phyloP scores from a whole-genome alignment of 92 coral and sea anemone genomes.

The Blastomussa wellsi region DNA sequence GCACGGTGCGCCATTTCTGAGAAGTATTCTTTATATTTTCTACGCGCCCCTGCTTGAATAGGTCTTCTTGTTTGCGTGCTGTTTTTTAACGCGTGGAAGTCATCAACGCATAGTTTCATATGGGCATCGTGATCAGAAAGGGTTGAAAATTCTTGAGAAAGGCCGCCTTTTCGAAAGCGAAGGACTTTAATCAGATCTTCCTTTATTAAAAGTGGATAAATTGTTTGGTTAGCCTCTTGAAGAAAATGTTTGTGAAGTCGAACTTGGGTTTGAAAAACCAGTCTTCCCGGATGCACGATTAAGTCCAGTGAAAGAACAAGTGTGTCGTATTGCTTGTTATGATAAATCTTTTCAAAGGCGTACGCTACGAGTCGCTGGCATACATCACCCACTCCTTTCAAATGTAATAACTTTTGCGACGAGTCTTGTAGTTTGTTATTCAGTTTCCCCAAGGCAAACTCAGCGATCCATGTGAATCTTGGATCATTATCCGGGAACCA shows the following conservation, averaged over 20 bases:
- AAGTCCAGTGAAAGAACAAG: slow-evolving; percentile 47
- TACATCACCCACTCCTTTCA: slow-evolving; percentile 3
- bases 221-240: background rate
- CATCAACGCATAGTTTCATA: slow-evolving; percentile 43
- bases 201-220: background rate
- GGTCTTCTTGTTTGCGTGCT: slow-evolving; percentile 20
- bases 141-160: slow-evolving; percentile 27
- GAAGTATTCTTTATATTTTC: background rate
- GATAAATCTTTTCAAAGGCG: slow-evolving; percentile 47
- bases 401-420: background rate
- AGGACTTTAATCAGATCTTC: background rate
- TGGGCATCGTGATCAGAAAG: slow-evolving; percentile 39
- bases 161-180: slow-evolving; percentile 37
- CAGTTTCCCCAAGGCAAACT: slow-evolving; percentile 65
- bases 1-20: background rate
- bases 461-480: slow-evolving; percentile 62
- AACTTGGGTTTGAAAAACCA: slow-evolving; percentile 54
- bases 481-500: slow-evolving; percentile 55
- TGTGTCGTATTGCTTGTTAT: slow-evolving; percentile 26
- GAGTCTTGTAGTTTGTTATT: slow-evolving; percentile 58
- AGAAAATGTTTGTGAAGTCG: slow-evolving; percentile 30
- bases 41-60: background rate
- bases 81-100: slow-evolving; percentile 18
- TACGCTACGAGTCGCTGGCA: slow-evolving; percentile 58
- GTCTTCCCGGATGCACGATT: slow-evolving; percentile 41